Evolutionary conservation across 2,888 invertebrate genomes (phyloP), one percentile per base, ranked within the genome.

Genomic region (Lymantria monacha): DNA sequence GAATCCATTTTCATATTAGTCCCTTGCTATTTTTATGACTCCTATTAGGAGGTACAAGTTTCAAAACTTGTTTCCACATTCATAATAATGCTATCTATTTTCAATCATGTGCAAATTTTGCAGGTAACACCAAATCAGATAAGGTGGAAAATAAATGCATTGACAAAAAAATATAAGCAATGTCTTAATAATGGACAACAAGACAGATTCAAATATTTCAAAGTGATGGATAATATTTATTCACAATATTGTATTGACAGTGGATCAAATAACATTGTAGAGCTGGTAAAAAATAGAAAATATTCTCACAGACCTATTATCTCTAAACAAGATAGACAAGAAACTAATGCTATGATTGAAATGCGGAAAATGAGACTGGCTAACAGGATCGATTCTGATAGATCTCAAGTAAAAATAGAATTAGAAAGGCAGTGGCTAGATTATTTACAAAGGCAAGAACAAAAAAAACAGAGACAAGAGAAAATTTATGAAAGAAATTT

Each of bases 61-160:
- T n/a, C n/a, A n/a, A n/a, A n/a, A n/a, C n/a, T 9, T 30, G 10
- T 30, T n/a, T n/a, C n/a, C n/a, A n/a, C n/a, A n/a, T n/a, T n/a
- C n/a, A n/a, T n/a, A n/a, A n/a, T n/a, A n/a, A n/a, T n/a, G n/a
- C n/a, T n/a, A n/a, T n/a, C n/a, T n/a, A n/a, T n/a, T n/a, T n/a
- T n/a, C n/a, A n/a, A n/a, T n/a, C n/a, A n/a, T n/a, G n/a, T n/a
- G 11, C 22, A 36, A 36, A 37, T 41, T 12, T 46, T 66, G 33
- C 9, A 85, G 84, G 84, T 83, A 30, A 85, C 84, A 37, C 68
- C 84, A 61, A 84, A 85, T 61, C 84, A 85, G 72, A 84, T 85
- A 0, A 68, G 84, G 46, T 85, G 84, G 84, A 85, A 85, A 76
- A 74, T 85, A 54, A 85, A 85, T 76, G 84, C 84, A 36, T 68